Base-by-base conservation (phyloP, 2,113 vertebrate genomes). In the Connochaetes taurinus region DNA sequence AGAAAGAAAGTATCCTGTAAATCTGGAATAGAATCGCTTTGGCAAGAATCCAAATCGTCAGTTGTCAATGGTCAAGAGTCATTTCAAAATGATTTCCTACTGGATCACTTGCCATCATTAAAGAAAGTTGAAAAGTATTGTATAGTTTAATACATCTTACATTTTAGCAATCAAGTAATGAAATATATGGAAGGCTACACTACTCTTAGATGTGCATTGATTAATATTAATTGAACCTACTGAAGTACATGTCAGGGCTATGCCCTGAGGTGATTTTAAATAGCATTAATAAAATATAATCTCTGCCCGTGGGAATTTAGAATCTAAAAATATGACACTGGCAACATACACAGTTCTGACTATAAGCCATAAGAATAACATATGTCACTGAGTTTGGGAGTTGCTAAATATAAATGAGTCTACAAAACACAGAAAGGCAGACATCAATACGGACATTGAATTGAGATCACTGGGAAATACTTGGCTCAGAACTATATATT, bases 221-320 rank as follows among this genome's bases (percentile, higher is more conserved):
- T 64, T 27, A 67, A 78, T 91, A 91, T 31, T 85, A 74, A 85
- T 67, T 94, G 17, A 95, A 71, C 9, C 60, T 43, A 45, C 19
- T 86, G n/a, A 91, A 74, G 21, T 25, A 3, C 12, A 52, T 1
- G 29, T 89, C 21, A 74, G 29, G 27, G 40, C 29, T 93, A 1
- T 27, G 10, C 45, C 33, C 27, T 50, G 57, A 62, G 36, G 57
- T 87, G 84, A 96, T 90, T 87, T 96, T 74, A 94, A 55, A 62
- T 60, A 90, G 91, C 43, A 93, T 83, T 74, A 95, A 60, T 93
- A 85, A 94, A 88, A 95, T 71, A 53, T 85, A 82, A 92, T 58
- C 84, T 88, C 57, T 92, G 27, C 62, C 33, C 15, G 31, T 81
- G 62, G n/a, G 25, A 97, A 67, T 21, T 60, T 36, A 83, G 33